A percentile compares a stretch with the other conserved stretches of the same genome.
phyloP scores from a whole-genome alignment of 1,140 invertebrate species.

The Subanguina moxae region DNA sequence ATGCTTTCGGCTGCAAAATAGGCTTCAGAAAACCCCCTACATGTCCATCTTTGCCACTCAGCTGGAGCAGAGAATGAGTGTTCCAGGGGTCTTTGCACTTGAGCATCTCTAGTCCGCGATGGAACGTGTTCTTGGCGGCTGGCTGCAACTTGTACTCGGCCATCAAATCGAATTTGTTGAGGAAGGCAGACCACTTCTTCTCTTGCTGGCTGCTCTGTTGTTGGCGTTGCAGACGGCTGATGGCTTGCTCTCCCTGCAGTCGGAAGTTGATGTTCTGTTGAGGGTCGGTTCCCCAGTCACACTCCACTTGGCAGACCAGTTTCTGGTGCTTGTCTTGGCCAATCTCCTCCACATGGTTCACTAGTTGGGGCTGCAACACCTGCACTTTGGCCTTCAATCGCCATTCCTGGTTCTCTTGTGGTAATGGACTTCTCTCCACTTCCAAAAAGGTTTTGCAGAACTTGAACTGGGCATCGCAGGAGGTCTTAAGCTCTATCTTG shows the following conservation, averaged over 20 bases:
- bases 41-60: not conserved
- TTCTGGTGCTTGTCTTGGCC: conserved; percentile 3
- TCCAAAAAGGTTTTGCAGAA: conserved; percentile 15
- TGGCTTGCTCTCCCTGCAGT: conserved; percentile 21
- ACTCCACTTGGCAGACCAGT: conserved; percentile 10
- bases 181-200: conserved; percentile 25
- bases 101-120: conserved; percentile 25
- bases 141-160: conserved; percentile 27
- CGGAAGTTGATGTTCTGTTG: conserved; percentile 30
- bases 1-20: conserved; percentile 21
- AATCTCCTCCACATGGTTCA: conserved; percentile 15
- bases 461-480: not conserved
- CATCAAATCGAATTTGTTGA: conserved; percentile 37
- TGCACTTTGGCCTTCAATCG: conserved; percentile 23
- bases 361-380: conserved; percentile 27
- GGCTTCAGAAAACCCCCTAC: conserved; percentile 15
- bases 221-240: conserved; percentile 1
- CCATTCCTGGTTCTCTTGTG: conserved; percentile 25
- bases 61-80: not conserved
- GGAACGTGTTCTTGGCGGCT: too few species aligned
- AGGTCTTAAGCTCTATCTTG: not conserved
- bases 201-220: conserved; percentile 11
- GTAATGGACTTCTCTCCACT: conserved; percentile 15
- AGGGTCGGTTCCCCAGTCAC: conserved; percentile 21
- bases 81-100: conserved; percentile 19